These are phyloP conservation scores for Choreutis nemorana DNA, from an alignment of 2,888 invertebrate genomes.

Conservation along the genomic window DNA sequence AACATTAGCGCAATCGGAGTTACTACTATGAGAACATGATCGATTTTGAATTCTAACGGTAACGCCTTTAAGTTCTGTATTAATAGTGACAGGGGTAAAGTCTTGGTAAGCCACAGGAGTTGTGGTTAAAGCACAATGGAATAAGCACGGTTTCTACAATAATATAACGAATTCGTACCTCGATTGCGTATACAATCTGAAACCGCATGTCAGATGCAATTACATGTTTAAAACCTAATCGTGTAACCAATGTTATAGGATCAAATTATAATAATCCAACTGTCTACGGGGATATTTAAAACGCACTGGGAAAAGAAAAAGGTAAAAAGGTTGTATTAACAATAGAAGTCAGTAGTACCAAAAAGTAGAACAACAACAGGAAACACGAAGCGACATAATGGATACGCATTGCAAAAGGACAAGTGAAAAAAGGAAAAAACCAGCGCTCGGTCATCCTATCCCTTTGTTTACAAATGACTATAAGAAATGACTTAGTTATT, in stretches of 20 bases:
- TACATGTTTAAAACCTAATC: not conserved
- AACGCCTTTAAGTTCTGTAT: slow-evolving; percentile 19
- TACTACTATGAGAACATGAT: slow-evolving; percentile 25
- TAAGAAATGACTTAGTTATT: slow-evolving; percentile 22
- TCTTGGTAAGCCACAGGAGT: slow-evolving; percentile 22
- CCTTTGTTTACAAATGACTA: slow-evolving; percentile 21
- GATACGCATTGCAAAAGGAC: slow-evolving; percentile 26
- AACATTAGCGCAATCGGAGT: slow-evolving; percentile 39
- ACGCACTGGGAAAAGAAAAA: not conserved
- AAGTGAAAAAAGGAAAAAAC: slow-evolving; percentile 31
- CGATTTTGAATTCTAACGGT: slow-evolving; percentile 27
- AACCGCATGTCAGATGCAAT: slow-evolving; percentile 9
- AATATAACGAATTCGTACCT: slow-evolving; percentile 15
- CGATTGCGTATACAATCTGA: slow-evolving; percentile 13
- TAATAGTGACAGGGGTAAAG: slow-evolving; percentile 20
- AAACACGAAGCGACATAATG: slow-evolving; percentile 34
- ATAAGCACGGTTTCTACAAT: slow-evolving; percentile 16
- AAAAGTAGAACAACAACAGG: slow-evolving; percentile 17
- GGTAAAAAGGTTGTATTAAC: not conserved
- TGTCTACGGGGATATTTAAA: too few species aligned
- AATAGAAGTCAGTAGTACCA: not conserved
- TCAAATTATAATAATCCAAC: not conserved
- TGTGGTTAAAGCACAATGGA: slow-evolving; percentile 32
- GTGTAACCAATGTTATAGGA: not conserved
- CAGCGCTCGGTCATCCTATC: slow-evolving; percentile 38